Base-by-base conservation (phyloP, 2,888 invertebrate species). In the Oxytorus armatus region DNA sequence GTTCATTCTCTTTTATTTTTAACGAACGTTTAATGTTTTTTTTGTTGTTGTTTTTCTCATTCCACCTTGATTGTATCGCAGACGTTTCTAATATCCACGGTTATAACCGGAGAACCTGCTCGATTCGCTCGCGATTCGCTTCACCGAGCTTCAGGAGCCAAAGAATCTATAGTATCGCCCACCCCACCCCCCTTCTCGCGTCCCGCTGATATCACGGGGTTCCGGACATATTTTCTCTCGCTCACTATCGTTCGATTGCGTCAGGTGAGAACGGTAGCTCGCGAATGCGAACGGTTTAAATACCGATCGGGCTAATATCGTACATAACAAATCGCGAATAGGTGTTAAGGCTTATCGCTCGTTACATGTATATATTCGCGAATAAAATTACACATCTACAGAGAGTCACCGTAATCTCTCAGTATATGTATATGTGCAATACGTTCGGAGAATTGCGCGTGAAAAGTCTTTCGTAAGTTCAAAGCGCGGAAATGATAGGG, bases 61-160 rank as follows among this genome's bases (percentile, higher is more conserved):
- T 57, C 5, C 39, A 68, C 10, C 51, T 36, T 5, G 8, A 42
- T 29, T 39, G 73, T 55, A 70, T 76, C 59, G 66, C 66, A 11
- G 11, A n/a, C n/a, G 47, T 72, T 80, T 73, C 29, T 65, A 68
- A 68, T 77, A 79, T 61, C 68, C 44, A 61, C 39, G 68, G 29
- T 51, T 57, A 16, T 21, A n/a, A n/a, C 25, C 59, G 29, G 42
- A 61, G 66, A 79, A 79, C 76, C 59, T 70, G 79, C 74, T 70
- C 63, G 36, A 79, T 74, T 53, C 68, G 65, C 51, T 70, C 65
- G 51, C 77, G 80, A 77, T 80, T 77, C 73, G 80, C 80, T 73
- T 25, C 55, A 77, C 36, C 63, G 80, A 80, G 53, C 77, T 72
- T 73, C 68, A 68, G 47, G 36, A 77, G 76, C 57, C 77, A 55